phyloP scores from a whole-genome alignment of 1,140 invertebrate species.

The Venturia canescens region DNA sequence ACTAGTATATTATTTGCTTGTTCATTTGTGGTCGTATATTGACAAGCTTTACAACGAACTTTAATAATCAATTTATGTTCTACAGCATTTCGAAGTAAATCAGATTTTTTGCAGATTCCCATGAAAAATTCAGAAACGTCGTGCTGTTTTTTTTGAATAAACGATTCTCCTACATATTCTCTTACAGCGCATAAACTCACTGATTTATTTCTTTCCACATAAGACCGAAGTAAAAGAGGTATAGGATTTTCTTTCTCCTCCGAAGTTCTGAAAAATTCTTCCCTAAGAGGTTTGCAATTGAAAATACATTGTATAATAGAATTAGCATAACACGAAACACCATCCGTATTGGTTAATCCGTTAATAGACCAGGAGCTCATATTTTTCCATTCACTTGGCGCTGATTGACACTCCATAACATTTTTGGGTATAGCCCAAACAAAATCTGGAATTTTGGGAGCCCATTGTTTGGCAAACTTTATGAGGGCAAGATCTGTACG shows the following conservation, averaged over 20 bases:
- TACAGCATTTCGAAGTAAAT: no score
- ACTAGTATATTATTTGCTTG: no score
- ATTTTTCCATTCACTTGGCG: background rate
- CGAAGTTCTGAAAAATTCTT: background rate
- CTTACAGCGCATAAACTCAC: slow-evolving; percentile 4
- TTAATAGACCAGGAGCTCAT: slow-evolving; percentile 6
- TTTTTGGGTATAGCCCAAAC: background rate
- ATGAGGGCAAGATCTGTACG: slow-evolving; percentile 43
- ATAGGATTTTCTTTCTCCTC: background rate
- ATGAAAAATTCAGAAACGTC: slow-evolving; percentile 25
- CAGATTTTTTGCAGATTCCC: background rate
- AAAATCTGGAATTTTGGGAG: slow-evolving; percentile 8
- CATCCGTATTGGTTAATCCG: slow-evolving; percentile 49
- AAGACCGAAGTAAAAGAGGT: background rate
- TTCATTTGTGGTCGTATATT: no score
- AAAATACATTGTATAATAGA: slow-evolving; percentile 53
- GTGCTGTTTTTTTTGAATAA: slow-evolving; percentile 22
- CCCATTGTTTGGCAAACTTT: slow-evolving; percentile 22
- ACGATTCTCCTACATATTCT: slow-evolving; percentile 9
- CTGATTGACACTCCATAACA: background rate
- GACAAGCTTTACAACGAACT: no score
- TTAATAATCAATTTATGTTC: no score
- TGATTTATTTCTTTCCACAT: slow-evolving; percentile 15
- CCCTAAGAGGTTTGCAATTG: slow-evolving; percentile 24
- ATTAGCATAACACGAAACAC: slow-evolving; percentile 53